These are phyloP conservation scores for Steinernema hermaphroditum DNA, from an alignment of 2,888 invertebrate genomes.

Conservation along the genomic window DNA sequence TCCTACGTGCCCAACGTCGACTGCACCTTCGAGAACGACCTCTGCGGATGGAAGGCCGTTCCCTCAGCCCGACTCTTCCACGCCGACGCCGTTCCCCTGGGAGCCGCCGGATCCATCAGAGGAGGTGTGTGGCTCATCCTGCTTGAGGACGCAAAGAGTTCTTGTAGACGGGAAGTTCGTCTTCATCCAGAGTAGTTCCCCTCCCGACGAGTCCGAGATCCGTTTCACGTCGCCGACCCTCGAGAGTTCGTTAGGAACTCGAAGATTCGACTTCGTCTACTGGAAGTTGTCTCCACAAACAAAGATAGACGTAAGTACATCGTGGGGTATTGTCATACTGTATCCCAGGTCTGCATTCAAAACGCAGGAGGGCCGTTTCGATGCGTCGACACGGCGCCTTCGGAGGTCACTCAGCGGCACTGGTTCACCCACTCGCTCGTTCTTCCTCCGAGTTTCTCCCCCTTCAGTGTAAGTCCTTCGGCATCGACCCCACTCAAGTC, in stretches of 20 bases:
- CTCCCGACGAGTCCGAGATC: slow-evolving; percentile 12
- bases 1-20: slow-evolving; percentile 21
- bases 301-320: slow-evolving; percentile 7
- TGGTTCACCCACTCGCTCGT: slow-evolving; percentile 26
- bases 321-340: background rate
- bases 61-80: slow-evolving; percentile 23
- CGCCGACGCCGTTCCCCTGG: slow-evolving; percentile 14
- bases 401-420: slow-evolving; percentile 21
- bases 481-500: too few relatives aligned
- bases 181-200: slow-evolving; percentile 17
- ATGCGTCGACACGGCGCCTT: slow-evolving; percentile 12
- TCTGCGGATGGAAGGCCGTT: slow-evolving; percentile 21
- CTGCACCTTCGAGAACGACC: slow-evolving; percentile 13
- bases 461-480: slow-evolving; percentile 1
- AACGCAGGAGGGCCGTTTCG: slow-evolving; percentile 10
- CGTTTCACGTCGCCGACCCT: slow-evolving; percentile 16
- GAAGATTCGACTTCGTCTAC: slow-evolving; percentile 18
- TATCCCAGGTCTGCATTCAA: slow-evolving; percentile 8
- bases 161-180: slow-evolving; percentile 23
- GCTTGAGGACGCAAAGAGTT: too few relatives aligned
- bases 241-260: slow-evolving; percentile 6
- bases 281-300: slow-evolving; percentile 23
- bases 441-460: slow-evolving; percentile 14
- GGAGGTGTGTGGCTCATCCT: slow-evolving; percentile 6
- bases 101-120: slow-evolving; percentile 21